Percentiles rank a stretch among this genome's conserved stretches.
Evolutionary conservation across 2,113 vertebrate species (phyloP).

Genomic region (Saimiri boliviensis): DNA sequence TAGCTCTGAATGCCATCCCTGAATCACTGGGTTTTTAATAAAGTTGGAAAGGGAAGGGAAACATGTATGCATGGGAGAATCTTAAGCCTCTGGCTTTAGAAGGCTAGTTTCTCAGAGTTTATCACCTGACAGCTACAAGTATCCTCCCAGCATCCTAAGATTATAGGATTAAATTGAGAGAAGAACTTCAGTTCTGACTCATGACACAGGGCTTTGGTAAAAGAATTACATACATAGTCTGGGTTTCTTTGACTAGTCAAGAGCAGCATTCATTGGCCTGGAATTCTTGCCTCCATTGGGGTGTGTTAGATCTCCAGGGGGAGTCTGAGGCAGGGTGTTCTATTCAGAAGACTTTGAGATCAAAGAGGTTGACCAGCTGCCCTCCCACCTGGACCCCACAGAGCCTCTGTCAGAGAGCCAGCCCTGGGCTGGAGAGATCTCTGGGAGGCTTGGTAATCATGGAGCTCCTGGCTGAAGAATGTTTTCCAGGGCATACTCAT

Average conservation of each 20-base stretch:
- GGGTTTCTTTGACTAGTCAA: constrained; percentile 74
- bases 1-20: constrained; percentile 32
- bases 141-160: constrained; percentile 59
- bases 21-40: not conserved
- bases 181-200: constrained; percentile 77
- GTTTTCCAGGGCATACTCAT: not conserved
- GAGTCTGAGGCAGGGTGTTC: not conserved
- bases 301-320: not conserved
- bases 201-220: constrained; percentile 75
- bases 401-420: not conserved
- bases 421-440: not conserved
- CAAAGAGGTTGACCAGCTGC: not conserved
- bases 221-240: constrained; percentile 60
- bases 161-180: constrained; percentile 75
- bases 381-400: not conserved
- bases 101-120: constrained; percentile 61
- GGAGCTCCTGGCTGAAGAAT: not conserved
- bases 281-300: not conserved
- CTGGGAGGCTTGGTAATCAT: not conserved
- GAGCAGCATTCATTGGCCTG: not conserved
- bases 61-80: not conserved
- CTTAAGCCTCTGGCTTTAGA: constrained; percentile 29
- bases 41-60: constrained; percentile 33
- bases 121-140: constrained; percentile 61
- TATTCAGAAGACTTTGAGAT: not conserved